Evolutionary conservation across 37 sponge, comb jelly and placozoan species (phyloP).

Genomic region (Halisarca cf. caerulea): DNA sequence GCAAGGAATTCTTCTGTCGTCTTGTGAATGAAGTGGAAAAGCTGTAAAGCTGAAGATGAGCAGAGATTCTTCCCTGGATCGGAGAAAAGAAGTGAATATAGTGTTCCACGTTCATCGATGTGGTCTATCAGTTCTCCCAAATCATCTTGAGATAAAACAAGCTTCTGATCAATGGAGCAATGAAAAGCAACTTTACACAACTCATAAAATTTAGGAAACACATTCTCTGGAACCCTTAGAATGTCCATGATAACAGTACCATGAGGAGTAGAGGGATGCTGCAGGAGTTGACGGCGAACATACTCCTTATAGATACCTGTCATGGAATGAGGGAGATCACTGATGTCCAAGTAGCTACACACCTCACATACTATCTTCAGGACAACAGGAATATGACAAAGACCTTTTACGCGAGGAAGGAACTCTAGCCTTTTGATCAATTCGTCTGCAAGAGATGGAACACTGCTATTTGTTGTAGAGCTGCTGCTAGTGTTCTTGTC

Average conservation of each 20-base stretch:
- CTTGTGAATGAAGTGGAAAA: not conserved
- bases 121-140: not conserved
- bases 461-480: not conserved
- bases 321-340: not conserved
- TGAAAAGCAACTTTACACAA: not conserved
- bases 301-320: slow-evolving; percentile 5
- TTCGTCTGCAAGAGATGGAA: not conserved
- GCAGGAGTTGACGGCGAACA: not conserved
- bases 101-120: not conserved
- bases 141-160: not conserved
- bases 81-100: not conserved
- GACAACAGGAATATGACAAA: not conserved
- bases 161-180: not conserved
- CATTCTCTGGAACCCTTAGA: not conserved
- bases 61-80: not conserved
- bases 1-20: slow-evolving; percentile 1
- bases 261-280: not conserved
- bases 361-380: slow-evolving; percentile 17
- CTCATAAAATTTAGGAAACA: not conserved
- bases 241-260: not conserved
- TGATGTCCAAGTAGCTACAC: not conserved
- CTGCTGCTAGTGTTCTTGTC: not conserved
- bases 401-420: not conserved
- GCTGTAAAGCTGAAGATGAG: not conserved
- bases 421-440: not conserved